Base-by-base conservation (phyloP, 2,797 vertebrate genomes). In the Podarcis lilfordi region DNA sequence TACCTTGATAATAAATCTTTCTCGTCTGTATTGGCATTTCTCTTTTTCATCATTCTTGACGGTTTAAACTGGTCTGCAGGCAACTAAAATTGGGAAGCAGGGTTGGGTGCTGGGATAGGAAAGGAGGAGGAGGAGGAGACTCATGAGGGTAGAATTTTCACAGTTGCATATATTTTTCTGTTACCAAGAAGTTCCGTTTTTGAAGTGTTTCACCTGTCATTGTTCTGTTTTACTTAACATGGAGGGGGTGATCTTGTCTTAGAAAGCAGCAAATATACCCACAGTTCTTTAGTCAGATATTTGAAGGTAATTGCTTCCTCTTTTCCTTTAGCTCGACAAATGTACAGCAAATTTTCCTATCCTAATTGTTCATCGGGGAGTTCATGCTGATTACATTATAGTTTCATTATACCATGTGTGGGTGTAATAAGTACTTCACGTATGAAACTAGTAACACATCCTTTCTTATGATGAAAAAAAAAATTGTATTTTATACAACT, bases 381-480 rank as follows among this genome's bases (percentile, higher is more conserved):
- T 88, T 88, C 74, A 59, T 82, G 55, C 40, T 82, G n/a, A 77
- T 68, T 25, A 29, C 43, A 77, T 82, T 76, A 82, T 68, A 82
- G 40, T 82, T 88, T 76, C 72, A 88, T 88, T 82, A 45, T 19
- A 68, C 59, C 25, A 3, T 17, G 40, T 27, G 40, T 45, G 25
- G 69, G 59, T 59, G n/a, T 82, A 37, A 32, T 61, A 80, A 80
- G 40, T 50, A 50, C 50, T 66, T 76, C 55, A 50, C 35, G 11
- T 23, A 35, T 66, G 29, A 66, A 76, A 35, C 55, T 32, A 32
- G 13, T 74, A 76, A 37, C 35, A 74, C 59, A 66, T 50, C 78
- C 19, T 8, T 74, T 64, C 35, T n/a, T 45, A 23, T 21, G 35
- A 80, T 72, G 55, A 85, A 74, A 66, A 74, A 66, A 80, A 80